A percentile compares a stretch with the other conserved stretches of the same genome.
Evolutionary conservation across 2,113 vertebrate species (phyloP).

Genomic region (Chrysochloris asiatica): DNA sequence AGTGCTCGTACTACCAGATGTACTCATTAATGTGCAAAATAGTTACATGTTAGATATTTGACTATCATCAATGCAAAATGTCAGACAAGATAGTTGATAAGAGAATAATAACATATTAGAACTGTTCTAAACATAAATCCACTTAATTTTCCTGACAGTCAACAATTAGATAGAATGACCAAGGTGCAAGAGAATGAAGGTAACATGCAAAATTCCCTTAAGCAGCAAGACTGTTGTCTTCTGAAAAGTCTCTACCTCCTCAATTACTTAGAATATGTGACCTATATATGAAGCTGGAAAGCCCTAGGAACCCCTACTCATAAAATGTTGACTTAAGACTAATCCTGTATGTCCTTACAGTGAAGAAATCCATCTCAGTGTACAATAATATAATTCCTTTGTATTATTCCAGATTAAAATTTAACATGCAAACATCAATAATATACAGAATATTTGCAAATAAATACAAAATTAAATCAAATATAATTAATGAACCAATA

Average conservation of each 20-base stretch:
- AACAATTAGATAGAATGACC: no score
- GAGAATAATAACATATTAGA: no score
- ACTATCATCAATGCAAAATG: no score
- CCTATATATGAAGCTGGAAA: neutral
- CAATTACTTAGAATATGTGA: neutral
- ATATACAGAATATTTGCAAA: neutral
- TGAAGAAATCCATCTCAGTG: neutral
- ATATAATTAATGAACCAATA: neutral
- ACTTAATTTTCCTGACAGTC: no score
- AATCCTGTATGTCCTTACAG: neutral
- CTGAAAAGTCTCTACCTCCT: neutral
- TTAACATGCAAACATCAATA: neutral
- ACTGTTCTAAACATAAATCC: no score
- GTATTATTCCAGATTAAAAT: conserved; percentile 29
- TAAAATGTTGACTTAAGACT: neutral
- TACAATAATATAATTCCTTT: neutral
- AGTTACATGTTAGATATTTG: no score
- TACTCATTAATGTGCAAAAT: no score
- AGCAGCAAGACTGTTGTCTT: neutral
- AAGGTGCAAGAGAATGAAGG: no score
- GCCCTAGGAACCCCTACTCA: accelerated
- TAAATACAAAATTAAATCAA: neutral
- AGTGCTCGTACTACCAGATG: no score
- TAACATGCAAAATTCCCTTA: no score
- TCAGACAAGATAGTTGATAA: no score